Evolutionary conservation across 2,113 vertebrate genomes (phyloP), one percentile per base, ranked within the genome.

Genomic region (Patagioenas fasciata): DNA sequence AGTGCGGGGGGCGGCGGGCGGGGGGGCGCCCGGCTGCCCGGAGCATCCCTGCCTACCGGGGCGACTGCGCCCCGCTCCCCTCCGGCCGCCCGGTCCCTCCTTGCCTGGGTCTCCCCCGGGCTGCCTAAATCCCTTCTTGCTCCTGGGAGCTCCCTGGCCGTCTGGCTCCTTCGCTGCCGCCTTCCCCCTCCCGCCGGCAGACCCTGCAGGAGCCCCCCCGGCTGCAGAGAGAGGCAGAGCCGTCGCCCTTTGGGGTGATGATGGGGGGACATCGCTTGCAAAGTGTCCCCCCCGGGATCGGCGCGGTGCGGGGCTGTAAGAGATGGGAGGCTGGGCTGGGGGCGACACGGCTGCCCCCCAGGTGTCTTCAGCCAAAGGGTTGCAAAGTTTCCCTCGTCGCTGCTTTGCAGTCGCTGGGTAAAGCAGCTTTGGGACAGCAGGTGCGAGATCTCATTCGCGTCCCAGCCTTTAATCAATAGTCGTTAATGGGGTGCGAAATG

Each of bases 1-100:
- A 99, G 99, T 99, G 94, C 50, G 36, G 53, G 62, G 28, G 36
- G 34, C 32, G 15, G 54, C 8, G 50, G 18, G 54, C 42, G 42
- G 13, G 25, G 25, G 70, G 32, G 51, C 61, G 21, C 24, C 16
- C 14, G 34, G 53, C n/a, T 54, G 79, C 62, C 42, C 74, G 62
- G 61, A 15, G 90, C 53, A 57, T 62, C 54, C 9, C 77, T 25
- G 31, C 36, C n/a, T 44, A 16, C 42, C 42, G 42, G 42, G 16
- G 42, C 17, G 42, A 16, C 42, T 44, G 42, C 42, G 3, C 54
- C 44, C 36, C 32, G 3, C 23, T 11, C 9, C n/a, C 54, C 42
- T 12, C 15, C 48, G 28, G 40, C 66, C 29, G 23, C 47, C 66
- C 57, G 4, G 34, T n/a, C 51, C 42, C 42, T 44, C 42, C 42